These are phyloP conservation scores for Macroteleia sp. DNA, from an alignment of 2,888 invertebrate species.

Conservation along the genomic window DNA sequence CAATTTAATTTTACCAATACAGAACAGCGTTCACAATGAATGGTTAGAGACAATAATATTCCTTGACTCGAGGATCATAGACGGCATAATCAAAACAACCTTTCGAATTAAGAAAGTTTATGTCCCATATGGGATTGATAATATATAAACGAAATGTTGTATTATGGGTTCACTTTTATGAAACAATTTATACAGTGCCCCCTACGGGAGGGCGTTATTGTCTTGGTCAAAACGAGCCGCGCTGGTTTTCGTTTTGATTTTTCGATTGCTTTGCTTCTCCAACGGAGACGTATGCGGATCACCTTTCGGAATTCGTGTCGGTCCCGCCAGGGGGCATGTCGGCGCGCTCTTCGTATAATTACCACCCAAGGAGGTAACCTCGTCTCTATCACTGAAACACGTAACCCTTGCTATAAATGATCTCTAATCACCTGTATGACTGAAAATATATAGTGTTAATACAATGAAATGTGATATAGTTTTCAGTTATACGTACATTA, in stretches of 20 bases:
- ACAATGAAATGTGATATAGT: conserved; percentile 49
- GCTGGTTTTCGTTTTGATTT: conserved; percentile 59
- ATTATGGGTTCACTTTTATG: conserved; percentile 62
- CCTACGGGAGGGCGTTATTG: conserved; percentile 74
- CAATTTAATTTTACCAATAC: no score
- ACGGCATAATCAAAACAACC: no score
- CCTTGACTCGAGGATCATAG: no score
- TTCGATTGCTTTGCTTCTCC: conserved; percentile 60
- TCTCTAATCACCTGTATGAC: conserved; percentile 55
- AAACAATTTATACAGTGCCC: conserved; percentile 79
- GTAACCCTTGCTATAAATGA: conserved; percentile 57
- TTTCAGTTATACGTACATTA: conserved; percentile 38
- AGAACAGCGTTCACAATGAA: no score
- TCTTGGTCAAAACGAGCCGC: conserved; percentile 73
- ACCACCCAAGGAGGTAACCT: conserved; percentile 74
- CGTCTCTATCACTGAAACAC: conserved; percentile 72
- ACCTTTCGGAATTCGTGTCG: conserved; percentile 79
- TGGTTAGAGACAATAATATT: no score
- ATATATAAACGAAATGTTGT: conserved; percentile 62
- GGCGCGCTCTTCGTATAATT: conserved; percentile 75
- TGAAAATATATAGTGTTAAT: conserved; percentile 45
- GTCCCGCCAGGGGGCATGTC: conserved; percentile 75
- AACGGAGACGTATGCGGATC: conserved; percentile 74
- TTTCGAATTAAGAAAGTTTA: not conserved
- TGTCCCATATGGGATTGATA: conserved; percentile 67